These are phyloP conservation scores for Diabrotica balteata DNA, from an alignment of 2,888 invertebrate species.

Conservation along the genomic window DNA sequence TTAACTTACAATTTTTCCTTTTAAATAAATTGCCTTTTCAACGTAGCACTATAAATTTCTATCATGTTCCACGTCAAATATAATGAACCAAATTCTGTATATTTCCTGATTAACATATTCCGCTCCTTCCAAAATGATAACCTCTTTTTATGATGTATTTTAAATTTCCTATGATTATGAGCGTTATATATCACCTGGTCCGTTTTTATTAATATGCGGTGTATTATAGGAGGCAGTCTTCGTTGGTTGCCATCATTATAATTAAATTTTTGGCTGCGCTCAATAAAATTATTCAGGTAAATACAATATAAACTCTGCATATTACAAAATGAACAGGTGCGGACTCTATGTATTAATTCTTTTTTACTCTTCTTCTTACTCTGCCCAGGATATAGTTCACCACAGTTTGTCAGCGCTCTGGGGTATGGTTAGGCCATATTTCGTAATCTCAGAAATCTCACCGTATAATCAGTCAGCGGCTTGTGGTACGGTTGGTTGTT, in stretches of 20 bases:
- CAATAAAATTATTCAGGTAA: slow-evolving; percentile 33
- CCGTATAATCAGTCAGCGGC: too few relatives aligned
- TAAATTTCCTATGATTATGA: slow-evolving; percentile 16
- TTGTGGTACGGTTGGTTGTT: too few relatives aligned
- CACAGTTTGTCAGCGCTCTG: too few relatives aligned
- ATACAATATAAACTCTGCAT: slow-evolving; percentile 29
- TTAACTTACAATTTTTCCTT: too few relatives aligned
- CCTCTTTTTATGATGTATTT: slow-evolving; percentile 13
- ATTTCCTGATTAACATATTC: slow-evolving; percentile 11
- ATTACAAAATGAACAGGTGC: slow-evolving; percentile 1
- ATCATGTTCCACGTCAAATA: not conserved
- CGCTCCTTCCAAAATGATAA: slow-evolving; percentile 3
- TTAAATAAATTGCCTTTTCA: too few relatives aligned
- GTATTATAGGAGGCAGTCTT: slow-evolving; percentile 12
- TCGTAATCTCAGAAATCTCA: too few relatives aligned
- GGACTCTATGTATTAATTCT: not conserved
- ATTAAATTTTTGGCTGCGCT: slow-evolving; percentile 30
- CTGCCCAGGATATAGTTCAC: too few relatives aligned
- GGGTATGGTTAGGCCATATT: too few relatives aligned
- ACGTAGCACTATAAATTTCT: not conserved
- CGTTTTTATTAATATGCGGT: slow-evolving; percentile 13
- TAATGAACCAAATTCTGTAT: slow-evolving; percentile 16
- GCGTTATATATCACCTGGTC: slow-evolving; percentile 18
- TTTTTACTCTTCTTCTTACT: not conserved
- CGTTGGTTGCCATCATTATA: slow-evolving; percentile 16